Evolutionary conservation across 2,888 invertebrate genomes (phyloP).

Genomic region (Coecobrya sp.): DNA sequence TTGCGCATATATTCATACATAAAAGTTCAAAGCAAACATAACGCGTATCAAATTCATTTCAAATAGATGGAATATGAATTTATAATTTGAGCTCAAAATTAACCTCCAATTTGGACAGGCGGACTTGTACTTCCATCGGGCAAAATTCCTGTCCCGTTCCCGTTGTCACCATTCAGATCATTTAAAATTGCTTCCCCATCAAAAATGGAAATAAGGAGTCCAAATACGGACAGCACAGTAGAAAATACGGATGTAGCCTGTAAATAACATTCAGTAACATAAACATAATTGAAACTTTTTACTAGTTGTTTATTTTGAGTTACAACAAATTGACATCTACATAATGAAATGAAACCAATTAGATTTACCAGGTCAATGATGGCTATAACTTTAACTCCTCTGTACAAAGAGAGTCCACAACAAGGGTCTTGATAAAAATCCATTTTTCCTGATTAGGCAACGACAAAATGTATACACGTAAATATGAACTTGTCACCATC

Average conservation of each 20-base stretch:
- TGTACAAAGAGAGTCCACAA: conserved; percentile 81
- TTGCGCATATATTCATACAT: too few relatives aligned
- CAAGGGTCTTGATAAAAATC: conserved; percentile 72
- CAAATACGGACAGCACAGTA: conserved; percentile 65
- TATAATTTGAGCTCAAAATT: too few relatives aligned
- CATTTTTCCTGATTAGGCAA: not conserved
- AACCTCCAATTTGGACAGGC: conserved; percentile 61
- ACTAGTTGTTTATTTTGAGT: too few relatives aligned
- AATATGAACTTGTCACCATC: not conserved
- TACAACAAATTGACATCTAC: too few relatives aligned
- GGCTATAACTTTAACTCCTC: conserved; percentile 81
- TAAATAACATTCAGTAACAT: not conserved
- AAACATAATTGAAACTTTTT: too few relatives aligned
- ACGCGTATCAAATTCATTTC: too few relatives aligned
- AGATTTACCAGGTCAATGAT: conserved; percentile 81
- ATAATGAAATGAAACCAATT: too few relatives aligned
- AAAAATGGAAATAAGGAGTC: conserved; percentile 68
- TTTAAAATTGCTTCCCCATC: conserved; percentile 71
- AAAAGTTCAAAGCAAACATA: too few relatives aligned
- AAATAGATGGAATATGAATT: too few relatives aligned
- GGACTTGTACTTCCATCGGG: conserved; percentile 16
- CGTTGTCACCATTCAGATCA: conserved; percentile 23
- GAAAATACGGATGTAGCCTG: conserved; percentile 72
- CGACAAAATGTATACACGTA: not conserved
- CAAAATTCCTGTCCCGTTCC: not conserved